A percentile compares a stretch with the other conserved stretches of the same genome.
phyloP scores from a whole-genome alignment of 2,888 invertebrate species.

The Caenorhabditis afra region DNA sequence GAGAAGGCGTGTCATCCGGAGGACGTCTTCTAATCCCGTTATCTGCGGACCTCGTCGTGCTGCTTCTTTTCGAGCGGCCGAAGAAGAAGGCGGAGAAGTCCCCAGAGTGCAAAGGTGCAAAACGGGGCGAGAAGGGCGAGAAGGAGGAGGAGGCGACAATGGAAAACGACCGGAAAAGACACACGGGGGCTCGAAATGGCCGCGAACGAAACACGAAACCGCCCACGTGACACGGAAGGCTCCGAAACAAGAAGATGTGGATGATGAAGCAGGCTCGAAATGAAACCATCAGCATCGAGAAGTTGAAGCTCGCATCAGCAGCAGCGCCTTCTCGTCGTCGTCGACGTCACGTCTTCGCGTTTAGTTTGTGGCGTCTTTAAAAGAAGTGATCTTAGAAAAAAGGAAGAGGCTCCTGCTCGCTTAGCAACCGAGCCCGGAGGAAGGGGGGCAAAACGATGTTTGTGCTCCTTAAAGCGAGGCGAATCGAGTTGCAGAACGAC shows the following conservation, averaged over 20 bases:
- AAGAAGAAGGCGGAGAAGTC: constrained; percentile 1
- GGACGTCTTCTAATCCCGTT: constrained; percentile 42
- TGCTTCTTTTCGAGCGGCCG: constrained; percentile 10
- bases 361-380: no score
- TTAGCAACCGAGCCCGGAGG: constrained; percentile 25
- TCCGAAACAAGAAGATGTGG: constrained; percentile 4
- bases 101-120: constrained; percentile 26
- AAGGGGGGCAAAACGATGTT: constrained; percentile 37
- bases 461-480: constrained; percentile 13
- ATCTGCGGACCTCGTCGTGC: constrained; percentile 6
- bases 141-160: constrained; percentile 12
- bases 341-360: no score
- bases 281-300: not conserved
- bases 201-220: constrained; percentile 27
- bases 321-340: no score
- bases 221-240: constrained; percentile 16
- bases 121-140: constrained; percentile 1
- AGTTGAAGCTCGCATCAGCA: no score
- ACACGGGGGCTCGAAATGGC: constrained; percentile 24
- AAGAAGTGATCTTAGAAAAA: constrained; percentile 25
- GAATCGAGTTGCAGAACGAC: constrained; percentile 17
- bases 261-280: constrained; percentile 1
- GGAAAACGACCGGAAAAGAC: constrained; percentile 23
- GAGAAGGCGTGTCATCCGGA: constrained; percentile 20
- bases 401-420: constrained; percentile 30